phyloP scores from a whole-genome alignment of 1,140 invertebrate genomes.

The Drosophila sp. region DNA sequence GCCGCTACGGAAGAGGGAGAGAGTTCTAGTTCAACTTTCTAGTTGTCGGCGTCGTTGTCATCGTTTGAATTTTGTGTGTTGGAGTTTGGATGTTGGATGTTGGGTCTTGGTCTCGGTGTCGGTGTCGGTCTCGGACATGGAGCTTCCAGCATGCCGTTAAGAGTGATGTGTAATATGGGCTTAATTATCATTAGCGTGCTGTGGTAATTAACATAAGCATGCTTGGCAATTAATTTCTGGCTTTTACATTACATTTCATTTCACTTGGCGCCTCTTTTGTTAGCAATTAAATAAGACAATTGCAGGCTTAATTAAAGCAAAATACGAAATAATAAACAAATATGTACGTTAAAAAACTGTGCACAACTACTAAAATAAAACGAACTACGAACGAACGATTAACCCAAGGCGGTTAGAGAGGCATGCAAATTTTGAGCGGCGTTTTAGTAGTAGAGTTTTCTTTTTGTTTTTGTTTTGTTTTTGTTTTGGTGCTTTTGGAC shows the following conservation, averaged over 20 bases:
- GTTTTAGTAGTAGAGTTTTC: slow-evolving; percentile 27
- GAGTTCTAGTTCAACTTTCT: slow-evolving; percentile 39
- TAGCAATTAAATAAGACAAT: slow-evolving; percentile 47
- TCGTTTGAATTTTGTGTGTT: slow-evolving; percentile 7
- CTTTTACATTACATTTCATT: slow-evolving; percentile 23
- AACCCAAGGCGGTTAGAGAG: slow-evolving; percentile 51
- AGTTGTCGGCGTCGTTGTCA: slow-evolving; percentile 20
- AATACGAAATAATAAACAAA: slow-evolving; percentile 38
- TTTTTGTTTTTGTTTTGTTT: slow-evolving; percentile 34
- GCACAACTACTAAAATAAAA: slow-evolving; percentile 47
- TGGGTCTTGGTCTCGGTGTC: not conserved
- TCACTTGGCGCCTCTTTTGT: slow-evolving; percentile 45
- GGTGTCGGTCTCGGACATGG: slow-evolving; percentile 31
- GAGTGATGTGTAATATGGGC: slow-evolving; percentile 58
- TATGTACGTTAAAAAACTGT: slow-evolving; percentile 23
- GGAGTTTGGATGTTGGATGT: slow-evolving; percentile 24
- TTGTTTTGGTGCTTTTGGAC: slow-evolving; percentile 41
- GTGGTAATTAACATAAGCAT: slow-evolving; percentile 74
- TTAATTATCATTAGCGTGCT: slow-evolving; percentile 73
- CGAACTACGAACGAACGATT: slow-evolving; percentile 33
- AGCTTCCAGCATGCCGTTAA: slow-evolving; percentile 60
- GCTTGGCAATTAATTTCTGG: slow-evolving; percentile 55
- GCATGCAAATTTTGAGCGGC: slow-evolving; percentile 48
- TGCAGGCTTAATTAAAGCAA: slow-evolving; percentile 52
- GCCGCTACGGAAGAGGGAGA: slow-evolving; percentile 21